phyloP scores from a whole-genome alignment of 2,797 vertebrate genomes.

The Podarcis lilfordi region DNA sequence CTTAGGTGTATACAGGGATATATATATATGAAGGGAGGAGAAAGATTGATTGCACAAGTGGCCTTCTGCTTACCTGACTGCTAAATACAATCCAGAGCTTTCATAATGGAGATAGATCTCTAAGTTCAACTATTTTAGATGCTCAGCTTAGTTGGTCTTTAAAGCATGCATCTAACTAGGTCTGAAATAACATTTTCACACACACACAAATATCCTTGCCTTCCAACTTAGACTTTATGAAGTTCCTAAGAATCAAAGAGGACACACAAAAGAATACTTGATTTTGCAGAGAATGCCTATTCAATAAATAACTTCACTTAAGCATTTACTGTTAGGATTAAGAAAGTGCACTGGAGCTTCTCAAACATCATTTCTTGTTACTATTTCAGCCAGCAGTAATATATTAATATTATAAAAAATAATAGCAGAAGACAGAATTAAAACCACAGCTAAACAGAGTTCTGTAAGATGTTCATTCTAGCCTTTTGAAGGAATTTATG shows the following conservation, averaged over 20 bases:
- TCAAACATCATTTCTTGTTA: slow-evolving; percentile 33
- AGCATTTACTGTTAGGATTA: slow-evolving; percentile 14
- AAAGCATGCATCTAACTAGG: not conserved
- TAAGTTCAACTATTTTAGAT: not conserved
- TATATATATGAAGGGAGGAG: too few species aligned
- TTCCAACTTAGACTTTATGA: not conserved
- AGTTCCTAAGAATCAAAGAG: not conserved
- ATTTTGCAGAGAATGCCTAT: slow-evolving; percentile 12
- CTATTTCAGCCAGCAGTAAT: slow-evolving; percentile 40
- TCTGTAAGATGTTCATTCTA: slow-evolving; percentile 37
- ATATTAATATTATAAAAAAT: slow-evolving; percentile 47
- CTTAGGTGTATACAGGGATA: too few species aligned
- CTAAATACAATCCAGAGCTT: not conserved
- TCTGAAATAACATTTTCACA: not conserved
- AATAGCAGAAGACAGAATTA: not conserved
- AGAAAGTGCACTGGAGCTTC: slow-evolving; percentile 3
- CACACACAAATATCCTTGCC: not conserved
- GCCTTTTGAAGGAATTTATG: not conserved
- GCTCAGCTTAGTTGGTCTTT: not conserved
- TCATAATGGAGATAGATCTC: not conserved
- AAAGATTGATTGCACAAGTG: not conserved
- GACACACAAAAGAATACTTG: not conserved
- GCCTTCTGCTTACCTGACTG: not conserved
- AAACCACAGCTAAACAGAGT: not conserved
- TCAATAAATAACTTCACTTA: slow-evolving; percentile 36